phyloP scores from a whole-genome alignment of 2,888 invertebrate species.

The Physocephala rufipes region DNA sequence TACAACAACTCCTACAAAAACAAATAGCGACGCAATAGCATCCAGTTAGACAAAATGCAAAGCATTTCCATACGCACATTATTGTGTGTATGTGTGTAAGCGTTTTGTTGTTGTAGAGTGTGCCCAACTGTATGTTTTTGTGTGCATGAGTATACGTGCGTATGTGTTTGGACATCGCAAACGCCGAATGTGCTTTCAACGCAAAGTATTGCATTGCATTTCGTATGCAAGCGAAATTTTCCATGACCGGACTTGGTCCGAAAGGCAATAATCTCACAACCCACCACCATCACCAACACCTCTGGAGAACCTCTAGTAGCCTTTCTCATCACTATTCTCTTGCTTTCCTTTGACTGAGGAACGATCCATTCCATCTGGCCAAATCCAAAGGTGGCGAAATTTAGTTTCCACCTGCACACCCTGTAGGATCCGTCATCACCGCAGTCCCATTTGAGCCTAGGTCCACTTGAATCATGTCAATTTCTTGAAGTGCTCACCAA shows the following conservation, averaged over 20 bases:
- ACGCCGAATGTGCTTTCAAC: constrained; percentile 27
- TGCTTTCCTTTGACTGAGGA: constrained; percentile 2
- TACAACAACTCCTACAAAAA: constrained; percentile 11
- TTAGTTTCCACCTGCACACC: constrained; percentile 6
- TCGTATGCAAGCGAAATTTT: constrained; percentile 49
- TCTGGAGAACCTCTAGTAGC: background rate
- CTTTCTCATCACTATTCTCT: background rate
- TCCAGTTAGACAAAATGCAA: constrained; percentile 6
- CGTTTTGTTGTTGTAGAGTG: background rate
- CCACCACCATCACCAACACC: background rate
- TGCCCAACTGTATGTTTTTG: constrained; percentile 13
- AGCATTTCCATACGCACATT: constrained; percentile 25
- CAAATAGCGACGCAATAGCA: background rate
- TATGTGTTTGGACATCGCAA: constrained; percentile 6
- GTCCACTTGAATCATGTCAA: constrained; percentile 22
- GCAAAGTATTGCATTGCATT: constrained; percentile 50
- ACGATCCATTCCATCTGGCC: background rate
- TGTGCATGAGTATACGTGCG: constrained; percentile 5
- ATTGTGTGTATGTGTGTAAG: background rate
- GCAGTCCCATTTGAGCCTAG: background rate
- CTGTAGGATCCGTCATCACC: background rate
- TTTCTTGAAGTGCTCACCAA: constrained; percentile 25
- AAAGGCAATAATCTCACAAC: background rate
- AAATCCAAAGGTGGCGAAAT: constrained; percentile 30
- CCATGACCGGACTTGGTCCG: constrained; percentile 39